Base-by-base conservation (phyloP, 2,797 vertebrate species). In the Parotocinclus haroldoi region DNA sequence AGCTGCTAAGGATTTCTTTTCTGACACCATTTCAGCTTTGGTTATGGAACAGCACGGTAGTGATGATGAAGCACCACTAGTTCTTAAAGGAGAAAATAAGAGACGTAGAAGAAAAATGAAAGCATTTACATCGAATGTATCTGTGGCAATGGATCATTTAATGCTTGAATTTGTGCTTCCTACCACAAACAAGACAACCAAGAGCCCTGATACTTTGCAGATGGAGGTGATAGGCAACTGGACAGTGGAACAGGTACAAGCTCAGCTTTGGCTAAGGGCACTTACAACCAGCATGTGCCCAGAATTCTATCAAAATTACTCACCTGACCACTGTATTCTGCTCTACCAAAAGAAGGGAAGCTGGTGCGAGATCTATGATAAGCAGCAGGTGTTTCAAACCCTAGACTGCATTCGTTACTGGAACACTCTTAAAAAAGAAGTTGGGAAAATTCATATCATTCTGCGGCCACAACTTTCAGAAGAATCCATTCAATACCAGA, bases 341-440 rank as follows among this genome's bases (percentile, higher is more conserved):
- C 93, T 95, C 48, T 99, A 99, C 81, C 95, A 98, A 85, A 99
- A 99, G 83, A 98, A 98, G 77, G 96, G 95, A 6, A 95, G 91
- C 0, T 89, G 93, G 89, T 99, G 94, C 52, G 96, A 99, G 88
- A 99, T 99, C 81, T 99, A 99, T 3, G 97, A 99, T 81, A 94
- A 92, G 76, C 91, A 98, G 84, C 97, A 99, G 76, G 91, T 99
- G 18, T 94, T 99, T 77, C 97, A 99, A 86, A 99, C 97, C 0
- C 78, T 99, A 49, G 97, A 99, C 82, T 99, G 97, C 80, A 93
- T 98, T 68, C 82, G 88, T 16, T 96, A 99, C 85, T 99, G 96
- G 97, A 95, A 92, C 83, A 89, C 89, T 10, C 78, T 96, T 62
- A 95, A 92, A 78, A 91, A 93, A 65, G 94, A 94, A 5, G 86